Percentiles rank a stretch among this genome's conserved stretches.
These are phyloP conservation scores for Drosophila differens DNA, from an alignment of 2,888 invertebrate genomes.

Conservation along the genomic window DNA sequence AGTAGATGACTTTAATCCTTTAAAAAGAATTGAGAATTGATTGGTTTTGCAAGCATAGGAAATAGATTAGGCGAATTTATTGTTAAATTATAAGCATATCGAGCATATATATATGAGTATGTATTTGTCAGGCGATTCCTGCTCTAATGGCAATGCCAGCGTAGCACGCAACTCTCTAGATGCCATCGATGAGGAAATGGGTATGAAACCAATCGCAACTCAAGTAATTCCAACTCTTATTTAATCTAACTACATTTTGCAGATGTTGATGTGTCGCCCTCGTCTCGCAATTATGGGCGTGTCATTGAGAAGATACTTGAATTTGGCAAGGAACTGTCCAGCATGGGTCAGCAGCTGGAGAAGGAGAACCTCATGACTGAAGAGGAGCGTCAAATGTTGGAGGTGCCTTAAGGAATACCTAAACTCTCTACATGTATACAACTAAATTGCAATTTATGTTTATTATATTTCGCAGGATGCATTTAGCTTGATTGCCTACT, in stretches of 20 bases:
- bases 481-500: constrained; percentile 98
- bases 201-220: constrained; percentile 84
- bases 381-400: constrained; percentile 95
- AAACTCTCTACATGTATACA: not conserved
- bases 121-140: constrained; percentile 78
- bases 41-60: not conserved
- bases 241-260: not conserved
- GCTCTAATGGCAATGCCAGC: constrained; percentile 84
- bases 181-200: constrained; percentile 89
- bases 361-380: constrained; percentile 92
- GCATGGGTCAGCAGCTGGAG: constrained; percentile 94
- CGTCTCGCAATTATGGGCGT: constrained; percentile 83
- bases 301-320: constrained; percentile 97
- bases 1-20: not conserved
- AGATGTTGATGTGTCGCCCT: constrained; percentile 85
- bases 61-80: not conserved
- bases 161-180: constrained; percentile 87
- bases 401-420: constrained; percentile 86
- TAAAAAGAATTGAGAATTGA: not conserved
- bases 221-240: not conserved
- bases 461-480: constrained; percentile 90
- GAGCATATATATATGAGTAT: constrained; percentile 1
- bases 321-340: constrained; percentile 96
- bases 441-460: too few relatives aligned
- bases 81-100: not conserved